Base-by-base conservation (phyloP, 2,113 vertebrate species). In the Chroicocephalus ridibundus region DNA sequence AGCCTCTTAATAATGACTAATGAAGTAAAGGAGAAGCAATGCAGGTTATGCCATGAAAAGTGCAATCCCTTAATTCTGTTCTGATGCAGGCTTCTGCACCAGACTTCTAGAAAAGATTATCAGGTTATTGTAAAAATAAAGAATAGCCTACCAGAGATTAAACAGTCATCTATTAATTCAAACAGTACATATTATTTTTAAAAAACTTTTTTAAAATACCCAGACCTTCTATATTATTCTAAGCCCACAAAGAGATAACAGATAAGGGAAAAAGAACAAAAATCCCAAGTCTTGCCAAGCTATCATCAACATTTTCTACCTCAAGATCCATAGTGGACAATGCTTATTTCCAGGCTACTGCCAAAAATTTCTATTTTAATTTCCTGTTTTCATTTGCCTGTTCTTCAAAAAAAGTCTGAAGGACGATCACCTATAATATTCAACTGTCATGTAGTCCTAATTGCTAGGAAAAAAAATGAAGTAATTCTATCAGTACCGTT, bases 351-450 rank as follows among this genome's bases (percentile, higher is more conserved):
- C 44, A 78, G 22, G 14, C 8, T 76, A 79, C 13, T 81, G 55
- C 6, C 54, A 72, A 69, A 90, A 55, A 44, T 26, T 27, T 70
- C 47, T 89, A 11, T 47, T 89, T 68, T 52, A 7, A 65, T 85
- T 86, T 82, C 29, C 44, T 54, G 10, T 34, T 89, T 90, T 79
- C 36, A 31, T 17, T 84, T 64, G 34, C 11, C 40, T 51, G 11
- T 22, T 61, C 29, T 80, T 90, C 40, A 55, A 76, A 93, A 65
- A 14, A 58, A n/a, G n/a, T 47, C 57, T 81, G 46, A 94, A 83
- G 42, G 15, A 83, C 2, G 4, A 87, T 84, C 66, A 84, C 54
- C 51, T 65, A 10, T n/a, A 66, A 71, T 44, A 60, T 69, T 86
- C 58, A 82, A 25, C 58, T 88, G 52, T 51, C 32, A n/a, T 15